phyloP scores from a whole-genome alignment of 2,113 vertebrate species.

The Dromas ardeola region DNA sequence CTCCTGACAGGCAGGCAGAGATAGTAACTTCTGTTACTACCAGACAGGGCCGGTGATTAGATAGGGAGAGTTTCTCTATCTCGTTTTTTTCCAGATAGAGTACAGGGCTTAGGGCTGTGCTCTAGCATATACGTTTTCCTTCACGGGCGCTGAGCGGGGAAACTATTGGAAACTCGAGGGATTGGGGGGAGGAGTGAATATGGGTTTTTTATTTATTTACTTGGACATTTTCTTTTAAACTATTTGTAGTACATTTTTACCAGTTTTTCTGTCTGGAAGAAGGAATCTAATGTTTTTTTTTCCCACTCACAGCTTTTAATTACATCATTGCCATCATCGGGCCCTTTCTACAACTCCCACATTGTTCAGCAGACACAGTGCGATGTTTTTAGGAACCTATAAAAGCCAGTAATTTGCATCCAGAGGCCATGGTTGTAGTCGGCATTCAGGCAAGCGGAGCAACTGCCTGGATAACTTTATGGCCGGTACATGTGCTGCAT shows the following conservation, averaged over 20 bases:
- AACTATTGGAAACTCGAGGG: constrained; percentile 23
- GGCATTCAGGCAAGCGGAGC: not conserved
- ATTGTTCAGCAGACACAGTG: constrained; percentile 39
- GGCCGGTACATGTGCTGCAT: not conserved
- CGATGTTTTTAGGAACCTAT: constrained; percentile 49
- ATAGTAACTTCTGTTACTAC: constrained; percentile 49
- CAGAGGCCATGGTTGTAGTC: not conserved
- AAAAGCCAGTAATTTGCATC: constrained; percentile 45
- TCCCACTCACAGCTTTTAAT: constrained; percentile 52
- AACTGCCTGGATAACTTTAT: constrained; percentile 20
- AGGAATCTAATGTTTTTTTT: not conserved
- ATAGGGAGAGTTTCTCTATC: constrained; percentile 47
- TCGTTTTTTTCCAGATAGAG: not conserved
- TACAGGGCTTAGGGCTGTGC: not conserved
- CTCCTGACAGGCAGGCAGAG: constrained; percentile 44
- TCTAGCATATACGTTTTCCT: not conserved
- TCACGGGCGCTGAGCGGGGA: not conserved
- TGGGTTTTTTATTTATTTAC: constrained; percentile 39
- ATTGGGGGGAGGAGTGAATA: not conserved
- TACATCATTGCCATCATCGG: not conserved
- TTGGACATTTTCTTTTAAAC: constrained; percentile 27
- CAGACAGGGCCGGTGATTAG: constrained; percentile 38
- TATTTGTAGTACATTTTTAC: constrained; percentile 34
- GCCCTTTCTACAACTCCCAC: constrained; percentile 31
- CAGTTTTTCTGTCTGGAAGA: constrained; percentile 44